Base-by-base conservation (phyloP, 2,888 invertebrate genomes). In the Neuroscelio doddi region DNA sequence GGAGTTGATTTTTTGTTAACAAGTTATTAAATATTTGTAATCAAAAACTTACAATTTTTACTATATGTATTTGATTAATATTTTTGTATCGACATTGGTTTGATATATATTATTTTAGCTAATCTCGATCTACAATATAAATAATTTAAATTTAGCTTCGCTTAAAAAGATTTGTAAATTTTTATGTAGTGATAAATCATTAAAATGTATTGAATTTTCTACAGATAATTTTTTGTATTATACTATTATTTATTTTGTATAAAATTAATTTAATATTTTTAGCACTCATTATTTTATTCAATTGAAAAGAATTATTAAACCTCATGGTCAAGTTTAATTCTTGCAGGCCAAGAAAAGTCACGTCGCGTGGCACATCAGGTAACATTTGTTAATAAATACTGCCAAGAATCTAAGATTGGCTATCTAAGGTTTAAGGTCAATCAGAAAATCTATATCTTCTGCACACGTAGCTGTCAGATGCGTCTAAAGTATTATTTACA, bases 271-370 rank as follows among this genome's bases (percentile, higher is more conserved):
- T 10, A 32, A 32, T 21, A 53, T 26, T n/a, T 46, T 46, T 15
- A 7, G 10, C 21, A 30, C 9, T 21, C 9, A 1, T n/a, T 24
- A n/a, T 9, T 3, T 21, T 59, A 42, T 56, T 56, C 56, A 55
- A 56, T 52, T 32, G 34, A 52, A 10, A 49, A 26, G 41, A 17
- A 62, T 29, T n/a, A 61, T 53, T 32, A 52, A 66, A 24, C 32
- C 45, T 70, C 71, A 74, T 58, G 74, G 74, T 72, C 74, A 74
- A 74, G 72, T 67, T 61, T 73, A 66, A 67, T 56, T 53, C 21
- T 57, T 39, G 38, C 16, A 38, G 57, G 70, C 72, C 65, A 74
- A 70, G 63, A 71, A 74, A 71, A 66, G 63, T 63, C 52, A 57
- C 47, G 52, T 68, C 72, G 67, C 69, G 70, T 69, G 71, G 55